These are phyloP conservation scores for Leptinotarsa haldemani DNA, from an alignment of 2,888 invertebrate genomes.

Conservation along the genomic window DNA sequence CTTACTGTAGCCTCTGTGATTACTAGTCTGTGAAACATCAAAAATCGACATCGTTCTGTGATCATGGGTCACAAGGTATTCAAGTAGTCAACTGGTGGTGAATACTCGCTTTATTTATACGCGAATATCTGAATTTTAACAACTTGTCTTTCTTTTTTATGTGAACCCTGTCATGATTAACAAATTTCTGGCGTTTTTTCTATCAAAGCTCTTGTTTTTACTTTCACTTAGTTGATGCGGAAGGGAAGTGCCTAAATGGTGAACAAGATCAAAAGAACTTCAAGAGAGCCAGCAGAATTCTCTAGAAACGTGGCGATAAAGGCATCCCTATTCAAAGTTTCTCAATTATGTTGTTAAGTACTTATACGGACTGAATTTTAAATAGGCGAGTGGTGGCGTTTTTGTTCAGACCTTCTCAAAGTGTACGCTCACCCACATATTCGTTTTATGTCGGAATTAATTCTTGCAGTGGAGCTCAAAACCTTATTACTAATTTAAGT, in stretches of 20 bases:
- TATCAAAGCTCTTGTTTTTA: too few species aligned
- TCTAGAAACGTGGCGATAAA: slow-evolving; percentile 43
- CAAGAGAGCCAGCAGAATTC: slow-evolving; percentile 1
- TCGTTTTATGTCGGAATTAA: slow-evolving; percentile 52
- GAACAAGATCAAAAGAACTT: not conserved
- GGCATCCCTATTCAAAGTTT: slow-evolving; percentile 55
- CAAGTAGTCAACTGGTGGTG: too few species aligned
- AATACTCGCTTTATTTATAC: too few species aligned
- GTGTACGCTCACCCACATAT: slow-evolving; percentile 44
- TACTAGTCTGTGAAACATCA: too few species aligned
- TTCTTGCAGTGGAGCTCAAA: slow-evolving; percentile 50
- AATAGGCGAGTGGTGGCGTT: slow-evolving; percentile 44
- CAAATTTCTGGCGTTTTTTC: too few species aligned
- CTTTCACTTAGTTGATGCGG: not conserved
- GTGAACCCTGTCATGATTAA: too few species aligned
- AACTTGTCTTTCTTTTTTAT: too few species aligned
- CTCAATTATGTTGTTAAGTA: slow-evolving; percentile 57
- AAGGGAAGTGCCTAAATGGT: not conserved
- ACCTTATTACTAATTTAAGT: slow-evolving; percentile 53
- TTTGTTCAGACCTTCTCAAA: slow-evolving; percentile 26
- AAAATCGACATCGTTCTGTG: too few species aligned
- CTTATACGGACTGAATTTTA: slow-evolving; percentile 58
- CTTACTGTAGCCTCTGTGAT: too few species aligned
- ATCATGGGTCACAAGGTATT: too few species aligned
- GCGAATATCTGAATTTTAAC: too few species aligned